Evolutionary conservation across 2,888 invertebrate genomes (phyloP).

Genomic region (Plebejus argus): DNA sequence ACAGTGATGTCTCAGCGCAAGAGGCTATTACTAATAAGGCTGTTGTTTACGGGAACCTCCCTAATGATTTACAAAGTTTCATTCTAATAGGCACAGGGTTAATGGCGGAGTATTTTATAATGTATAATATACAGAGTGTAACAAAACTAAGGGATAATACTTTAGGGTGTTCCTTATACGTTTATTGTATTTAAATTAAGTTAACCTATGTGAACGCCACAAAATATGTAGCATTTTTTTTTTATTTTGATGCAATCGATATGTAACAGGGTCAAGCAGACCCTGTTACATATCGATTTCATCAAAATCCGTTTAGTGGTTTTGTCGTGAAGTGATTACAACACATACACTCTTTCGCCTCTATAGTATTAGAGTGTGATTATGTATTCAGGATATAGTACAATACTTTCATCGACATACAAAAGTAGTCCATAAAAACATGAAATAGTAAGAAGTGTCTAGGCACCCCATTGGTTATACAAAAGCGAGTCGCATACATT

Average conservation of each 20-base stretch:
- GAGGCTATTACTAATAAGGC: conserved; percentile 10
- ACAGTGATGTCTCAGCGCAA: not conserved
- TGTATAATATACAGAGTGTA: not conserved
- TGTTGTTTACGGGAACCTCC: not conserved
- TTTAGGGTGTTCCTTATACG: not conserved
- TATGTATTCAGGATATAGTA: not conserved
- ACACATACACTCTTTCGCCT: no score
- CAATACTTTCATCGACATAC: not conserved
- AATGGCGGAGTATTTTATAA: not conserved
- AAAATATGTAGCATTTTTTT: no score
- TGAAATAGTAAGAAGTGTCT: not conserved
- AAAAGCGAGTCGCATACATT: not conserved
- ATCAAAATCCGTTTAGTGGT: no score
- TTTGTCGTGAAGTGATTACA: no score
- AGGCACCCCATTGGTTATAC: not conserved
- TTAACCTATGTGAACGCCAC: no score
- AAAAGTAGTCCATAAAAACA: not conserved
- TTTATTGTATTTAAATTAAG: no score
- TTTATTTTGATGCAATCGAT: no score
- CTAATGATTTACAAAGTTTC: not conserved
- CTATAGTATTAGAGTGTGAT: not conserved
- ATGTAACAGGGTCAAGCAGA: no score
- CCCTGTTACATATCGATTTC: no score
- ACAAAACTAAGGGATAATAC: not conserved
- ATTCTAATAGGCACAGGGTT: not conserved